A percentile compares a stretch with the other conserved stretches of the same genome.
These are phyloP conservation scores for Eudyptes chrysolophus DNA, from an alignment of 2,113 vertebrate species.

Conservation along the genomic window DNA sequence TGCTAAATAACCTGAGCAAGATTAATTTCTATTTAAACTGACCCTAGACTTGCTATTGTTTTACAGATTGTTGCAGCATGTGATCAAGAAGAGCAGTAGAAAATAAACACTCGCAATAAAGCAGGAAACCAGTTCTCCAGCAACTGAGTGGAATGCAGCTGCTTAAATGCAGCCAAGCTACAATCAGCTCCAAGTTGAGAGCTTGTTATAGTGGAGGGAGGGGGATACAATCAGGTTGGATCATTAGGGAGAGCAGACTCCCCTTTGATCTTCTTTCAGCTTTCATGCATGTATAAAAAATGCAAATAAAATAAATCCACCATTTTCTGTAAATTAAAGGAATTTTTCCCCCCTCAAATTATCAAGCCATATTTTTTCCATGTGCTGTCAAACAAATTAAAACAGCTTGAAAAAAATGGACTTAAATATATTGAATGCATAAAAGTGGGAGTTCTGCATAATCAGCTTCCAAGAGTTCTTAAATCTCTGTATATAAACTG, in stretches of 20 bases:
- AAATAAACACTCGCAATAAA: slow-evolving; percentile 69
- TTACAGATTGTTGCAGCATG: slow-evolving; percentile 59
- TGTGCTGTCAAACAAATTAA: slow-evolving; percentile 72
- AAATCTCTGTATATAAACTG: slow-evolving; percentile 80
- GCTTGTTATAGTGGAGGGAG: background rate
- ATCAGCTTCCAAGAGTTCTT: slow-evolving; percentile 75
- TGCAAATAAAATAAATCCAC: slow-evolving; percentile 55
- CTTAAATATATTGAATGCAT: slow-evolving; percentile 72
- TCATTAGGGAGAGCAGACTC: slow-evolving; percentile 24
- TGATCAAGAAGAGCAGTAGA: slow-evolving; percentile 50
- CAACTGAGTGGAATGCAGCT: slow-evolving; percentile 31
- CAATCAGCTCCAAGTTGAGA: slow-evolving; percentile 32
- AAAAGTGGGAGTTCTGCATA: slow-evolving; percentile 73
- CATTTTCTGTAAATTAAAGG: slow-evolving; percentile 60
- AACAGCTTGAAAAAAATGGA: slow-evolving; percentile 12
- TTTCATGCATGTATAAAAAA: slow-evolving; percentile 39
- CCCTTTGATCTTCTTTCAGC: slow-evolving; percentile 33
- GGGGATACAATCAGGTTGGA: slow-evolving; percentile 7
- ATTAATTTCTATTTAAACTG: slow-evolving; percentile 69
- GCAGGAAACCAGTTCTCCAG: slow-evolving; percentile 49
- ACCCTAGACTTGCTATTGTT: slow-evolving; percentile 52
- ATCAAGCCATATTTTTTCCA: slow-evolving; percentile 59
- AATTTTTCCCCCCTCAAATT: background rate
- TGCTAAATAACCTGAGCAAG: slow-evolving; percentile 62
- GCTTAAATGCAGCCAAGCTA: slow-evolving; percentile 40